Conservation (phyloP, 2,888 invertebrate species). For the Phania funesta region DNA sequence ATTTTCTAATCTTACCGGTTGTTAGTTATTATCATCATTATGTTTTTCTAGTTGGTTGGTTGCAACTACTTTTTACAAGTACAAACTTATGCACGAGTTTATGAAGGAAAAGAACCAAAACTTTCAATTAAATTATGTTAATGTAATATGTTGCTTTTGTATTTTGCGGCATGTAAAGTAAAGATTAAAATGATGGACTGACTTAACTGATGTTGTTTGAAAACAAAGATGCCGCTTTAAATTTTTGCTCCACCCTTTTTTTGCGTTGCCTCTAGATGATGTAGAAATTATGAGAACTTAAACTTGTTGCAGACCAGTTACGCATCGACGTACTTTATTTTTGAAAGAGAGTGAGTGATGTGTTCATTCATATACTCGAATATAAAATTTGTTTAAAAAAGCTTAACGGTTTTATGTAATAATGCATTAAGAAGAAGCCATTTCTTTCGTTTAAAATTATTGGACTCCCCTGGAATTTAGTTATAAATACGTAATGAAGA, state of each 20-base stretch:
- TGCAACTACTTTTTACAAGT: background rate
- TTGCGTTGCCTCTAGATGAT: slow-evolving; percentile 21
- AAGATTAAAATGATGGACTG: slow-evolving; percentile 4
- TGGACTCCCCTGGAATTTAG: too few relatives aligned
- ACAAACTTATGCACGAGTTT: background rate
- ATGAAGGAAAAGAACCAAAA: background rate
- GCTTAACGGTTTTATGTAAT: too few relatives aligned
- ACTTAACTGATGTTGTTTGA: background rate
- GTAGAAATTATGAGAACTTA: slow-evolving; percentile 35
- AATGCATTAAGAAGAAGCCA: too few relatives aligned
- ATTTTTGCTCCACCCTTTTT: slow-evolving; percentile 47
- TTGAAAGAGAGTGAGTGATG: background rate
- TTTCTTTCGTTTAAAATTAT: too few relatives aligned
- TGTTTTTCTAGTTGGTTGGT: background rate
- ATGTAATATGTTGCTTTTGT: slow-evolving; percentile 26
- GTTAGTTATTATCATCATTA: background rate
- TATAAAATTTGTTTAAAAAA: too few relatives aligned
- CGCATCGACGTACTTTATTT: slow-evolving; percentile 3
- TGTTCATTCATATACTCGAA: too few relatives aligned
- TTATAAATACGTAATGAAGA: too few relatives aligned
- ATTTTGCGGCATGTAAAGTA: slow-evolving; percentile 30
- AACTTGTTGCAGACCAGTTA: slow-evolving; percentile 25
- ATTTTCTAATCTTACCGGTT: slow-evolving; percentile 55
- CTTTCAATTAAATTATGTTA: slow-evolving; percentile 67
- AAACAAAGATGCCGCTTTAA: slow-evolving; percentile 48